phyloP scores from a whole-genome alignment of 1,140 invertebrate genomes.

The Carposina sasakii region DNA sequence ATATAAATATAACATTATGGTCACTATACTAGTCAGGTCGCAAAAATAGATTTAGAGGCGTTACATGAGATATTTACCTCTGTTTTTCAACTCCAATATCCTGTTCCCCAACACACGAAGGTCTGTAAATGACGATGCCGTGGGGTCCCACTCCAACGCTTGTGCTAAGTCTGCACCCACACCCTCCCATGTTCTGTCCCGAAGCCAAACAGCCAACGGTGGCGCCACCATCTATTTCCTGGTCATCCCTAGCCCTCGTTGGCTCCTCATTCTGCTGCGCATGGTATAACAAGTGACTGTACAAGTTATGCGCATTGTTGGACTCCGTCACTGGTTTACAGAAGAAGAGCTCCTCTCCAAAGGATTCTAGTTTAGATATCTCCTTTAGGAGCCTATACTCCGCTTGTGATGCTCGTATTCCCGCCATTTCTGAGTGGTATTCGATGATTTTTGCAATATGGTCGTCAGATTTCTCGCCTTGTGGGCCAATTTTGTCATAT shows the following conservation, averaged over 20 bases:
- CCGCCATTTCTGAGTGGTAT: constrained; percentile 73
- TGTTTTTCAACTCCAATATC: constrained; percentile 75
- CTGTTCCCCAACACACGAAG: constrained; percentile 70
- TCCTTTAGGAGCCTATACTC: constrained; percentile 88
- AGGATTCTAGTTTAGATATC: constrained; percentile 83
- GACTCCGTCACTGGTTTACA: constrained; percentile 74
- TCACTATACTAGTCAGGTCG: too few relatives aligned
- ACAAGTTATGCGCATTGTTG: constrained; percentile 65
- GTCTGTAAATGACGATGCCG: constrained; percentile 82
- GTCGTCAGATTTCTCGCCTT: constrained; percentile 76
- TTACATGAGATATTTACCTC: constrained; percentile 71
- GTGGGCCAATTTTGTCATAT: constrained; percentile 75
- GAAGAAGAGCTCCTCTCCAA: constrained; percentile 88
- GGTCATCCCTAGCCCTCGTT: constrained; percentile 55
- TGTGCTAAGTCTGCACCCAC: constrained; percentile 65
- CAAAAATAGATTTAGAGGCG: too few relatives aligned
- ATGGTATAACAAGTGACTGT: constrained; percentile 67
- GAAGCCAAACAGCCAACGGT: constrained; percentile 65
- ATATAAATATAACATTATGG: too few relatives aligned
- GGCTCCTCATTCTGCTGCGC: constrained; percentile 54
- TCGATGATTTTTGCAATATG: constrained; percentile 76
- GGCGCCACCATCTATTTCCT: constrained; percentile 65
- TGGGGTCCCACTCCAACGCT: constrained; percentile 85
- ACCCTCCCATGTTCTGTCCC: constrained; percentile 53
- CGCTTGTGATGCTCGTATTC: constrained; percentile 72